These are phyloP conservation scores for Rhinopomastus cyanomelas DNA, from an alignment of 2,113 vertebrate species.

Conservation along the genomic window DNA sequence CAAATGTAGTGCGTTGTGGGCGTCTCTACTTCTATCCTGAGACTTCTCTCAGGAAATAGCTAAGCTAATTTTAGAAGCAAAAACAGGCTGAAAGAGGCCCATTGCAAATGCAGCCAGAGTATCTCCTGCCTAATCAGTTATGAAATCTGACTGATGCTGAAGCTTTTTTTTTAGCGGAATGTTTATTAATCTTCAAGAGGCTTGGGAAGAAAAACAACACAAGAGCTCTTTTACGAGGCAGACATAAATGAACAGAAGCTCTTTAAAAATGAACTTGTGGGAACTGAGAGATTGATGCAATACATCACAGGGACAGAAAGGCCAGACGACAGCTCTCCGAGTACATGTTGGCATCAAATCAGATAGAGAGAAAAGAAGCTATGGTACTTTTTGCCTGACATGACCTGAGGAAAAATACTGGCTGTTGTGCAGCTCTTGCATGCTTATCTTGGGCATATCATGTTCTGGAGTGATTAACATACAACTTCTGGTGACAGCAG, in stretches of 20 bases:
- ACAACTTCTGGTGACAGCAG: conserved; percentile 25
- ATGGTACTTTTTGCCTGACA: background rate
- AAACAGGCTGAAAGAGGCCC: conserved; percentile 21
- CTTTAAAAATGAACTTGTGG: conserved; percentile 24
- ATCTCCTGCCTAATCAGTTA: conserved; percentile 13
- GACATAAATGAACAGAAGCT: conserved; percentile 32
- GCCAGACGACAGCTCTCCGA: background rate
- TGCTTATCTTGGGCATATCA: background rate
- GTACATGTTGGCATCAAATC: conserved; percentile 23
- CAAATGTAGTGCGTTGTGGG: background rate
- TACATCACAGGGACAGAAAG: background rate
- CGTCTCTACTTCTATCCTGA: background rate
- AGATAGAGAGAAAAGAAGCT: conserved; percentile 18
- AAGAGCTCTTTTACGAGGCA: background rate
- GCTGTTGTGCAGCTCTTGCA: background rate
- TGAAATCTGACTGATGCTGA: conserved; percentile 38
- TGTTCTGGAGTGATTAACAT: conserved; percentile 46
- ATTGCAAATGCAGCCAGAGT: background rate
- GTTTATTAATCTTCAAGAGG: conserved; percentile 24
- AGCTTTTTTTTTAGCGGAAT: conserved; percentile 18
- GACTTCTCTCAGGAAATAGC: conserved; percentile 26
- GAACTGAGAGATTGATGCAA: conserved; percentile 6
- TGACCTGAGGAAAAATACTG: conserved; percentile 35
- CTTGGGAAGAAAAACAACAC: background rate
- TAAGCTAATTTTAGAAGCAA: conserved; percentile 61